A percentile compares a stretch with the other conserved stretches of the same genome.
phyloP scores from a whole-genome alignment of 1,140 invertebrate genomes.

The Diorhabda sublineata region DNA sequence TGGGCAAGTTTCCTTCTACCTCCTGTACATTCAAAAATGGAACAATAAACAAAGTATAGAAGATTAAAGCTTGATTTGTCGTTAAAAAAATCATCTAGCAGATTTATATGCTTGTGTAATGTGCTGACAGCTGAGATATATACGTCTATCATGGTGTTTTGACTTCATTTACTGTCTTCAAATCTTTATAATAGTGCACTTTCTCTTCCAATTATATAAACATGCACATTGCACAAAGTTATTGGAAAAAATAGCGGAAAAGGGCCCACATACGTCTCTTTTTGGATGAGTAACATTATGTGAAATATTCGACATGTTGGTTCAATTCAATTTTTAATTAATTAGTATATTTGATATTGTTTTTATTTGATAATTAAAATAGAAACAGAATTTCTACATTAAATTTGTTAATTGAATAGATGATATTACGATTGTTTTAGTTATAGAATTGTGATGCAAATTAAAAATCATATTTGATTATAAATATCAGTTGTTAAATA shows the following conservation, averaged over 20 bases:
- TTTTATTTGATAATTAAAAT: too few relatives aligned
- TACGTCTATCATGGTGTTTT: slow-evolving; percentile 16
- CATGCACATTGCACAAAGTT: slow-evolving; percentile 37
- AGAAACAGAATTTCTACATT: too few relatives aligned
- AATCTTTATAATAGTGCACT: slow-evolving; percentile 20
- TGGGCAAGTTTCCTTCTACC: slow-evolving; percentile 21
- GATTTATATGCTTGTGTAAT: slow-evolving; percentile 35
- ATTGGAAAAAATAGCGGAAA: slow-evolving; percentile 15
- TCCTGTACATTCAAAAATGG: slow-evolving; percentile 17
- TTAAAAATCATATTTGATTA: too few relatives aligned
- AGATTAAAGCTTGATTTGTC: background rate
- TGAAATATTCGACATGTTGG: background rate
- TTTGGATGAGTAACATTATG: background rate
- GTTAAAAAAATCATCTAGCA: background rate
- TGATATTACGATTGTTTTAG: too few relatives aligned
- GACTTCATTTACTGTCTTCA: slow-evolving; percentile 17
- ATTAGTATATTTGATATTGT: too few relatives aligned
- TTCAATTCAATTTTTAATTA: too few relatives aligned
- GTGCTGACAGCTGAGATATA: slow-evolving; percentile 25
- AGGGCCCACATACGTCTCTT: background rate
- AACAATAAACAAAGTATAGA: background rate
- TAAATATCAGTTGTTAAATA: too few relatives aligned
- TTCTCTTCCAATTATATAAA: slow-evolving; percentile 14
- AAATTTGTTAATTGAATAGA: too few relatives aligned
- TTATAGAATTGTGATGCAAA: too few relatives aligned